Conservation (phyloP, 1,140 invertebrate species). For the Aphelenchoides avenae region DNA sequence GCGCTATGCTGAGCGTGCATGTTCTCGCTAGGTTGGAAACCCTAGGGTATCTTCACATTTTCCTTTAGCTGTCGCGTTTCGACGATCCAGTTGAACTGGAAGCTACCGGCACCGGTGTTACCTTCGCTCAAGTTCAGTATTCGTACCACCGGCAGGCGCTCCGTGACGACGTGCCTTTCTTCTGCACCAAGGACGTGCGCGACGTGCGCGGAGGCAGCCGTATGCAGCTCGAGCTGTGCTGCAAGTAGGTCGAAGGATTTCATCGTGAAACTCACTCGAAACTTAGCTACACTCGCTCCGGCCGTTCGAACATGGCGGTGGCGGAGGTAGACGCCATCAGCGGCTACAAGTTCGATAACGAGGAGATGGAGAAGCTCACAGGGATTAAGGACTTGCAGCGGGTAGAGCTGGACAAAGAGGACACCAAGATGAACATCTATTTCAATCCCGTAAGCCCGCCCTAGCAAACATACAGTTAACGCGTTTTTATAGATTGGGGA, state of each 20-base stretch:
- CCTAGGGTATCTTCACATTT: too few species aligned
- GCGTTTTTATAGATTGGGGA: slow-evolving; percentile 66
- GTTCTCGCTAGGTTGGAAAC: too few species aligned
- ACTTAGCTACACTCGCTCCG: slow-evolving; percentile 54
- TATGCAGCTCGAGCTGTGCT: slow-evolving; percentile 54
- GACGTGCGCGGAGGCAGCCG: slow-evolving; percentile 52
- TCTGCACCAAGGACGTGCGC: slow-evolving; percentile 49
- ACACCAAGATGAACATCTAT: slow-evolving; percentile 57
- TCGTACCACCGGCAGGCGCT: slow-evolving; percentile 50
- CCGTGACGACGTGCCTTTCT: slow-evolving; percentile 54
- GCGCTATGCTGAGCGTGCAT: too few species aligned
- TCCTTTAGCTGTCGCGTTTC: slow-evolving; percentile 43
- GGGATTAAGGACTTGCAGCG: slow-evolving; percentile 52
- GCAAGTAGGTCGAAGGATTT: slow-evolving; percentile 43
- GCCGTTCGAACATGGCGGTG: slow-evolving; percentile 56
- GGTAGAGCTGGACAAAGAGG: slow-evolving; percentile 58
- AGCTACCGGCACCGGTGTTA: slow-evolving; percentile 48
- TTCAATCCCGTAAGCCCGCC: slow-evolving; percentile 50
- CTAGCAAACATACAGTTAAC: slow-evolving; percentile 1
- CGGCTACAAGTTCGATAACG: slow-evolving; percentile 53
- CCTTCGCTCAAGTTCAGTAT: slow-evolving; percentile 56
- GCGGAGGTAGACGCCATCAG: slow-evolving; percentile 48
- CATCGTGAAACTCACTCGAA: neutral
- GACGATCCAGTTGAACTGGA: slow-evolving; percentile 41
- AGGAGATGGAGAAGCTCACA: slow-evolving; percentile 47